Base-by-base conservation (phyloP, 53 echinoderm and acorn worm genomes). In the Antedon mediterranea region DNA sequence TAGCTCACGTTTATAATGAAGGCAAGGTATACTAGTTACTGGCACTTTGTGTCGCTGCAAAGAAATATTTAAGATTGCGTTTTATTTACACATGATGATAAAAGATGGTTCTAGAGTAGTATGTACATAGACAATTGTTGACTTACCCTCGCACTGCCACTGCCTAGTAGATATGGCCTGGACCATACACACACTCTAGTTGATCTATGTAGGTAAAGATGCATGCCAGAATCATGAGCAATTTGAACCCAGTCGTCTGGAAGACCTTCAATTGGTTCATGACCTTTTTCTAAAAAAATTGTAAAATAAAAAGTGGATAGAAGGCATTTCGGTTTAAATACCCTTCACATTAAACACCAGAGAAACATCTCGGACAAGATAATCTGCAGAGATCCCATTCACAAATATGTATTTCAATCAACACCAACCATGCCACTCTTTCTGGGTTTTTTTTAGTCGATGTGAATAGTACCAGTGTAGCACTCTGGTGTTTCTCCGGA, bases 121-220 rank as follows among this genome's bases (percentile, higher is more conserved):
- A n/a, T n/a, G n/a, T n/a, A n/a, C n/a, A n/a, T 41, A 41, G 13
- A 41, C 41, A 41, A 13, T 41, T 5, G 41, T 0, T 26, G 9
- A 81, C 97, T 82, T 86, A 95, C 97, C 86, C 92, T 82, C 32
- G 85, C 89, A 79, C 89, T 92, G 30, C 97, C 92, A 30, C 84
- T 82, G 0, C 97, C 97, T 23, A 95, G 84, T n/a, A 91, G 81
- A 75, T 95, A 95, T 14, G 97, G 97, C n/a, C 91, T 83, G 28
- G 97, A 89, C 97, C 97, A 95, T 0, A 91, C 87, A 34, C 86
- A 87, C 15, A 95, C 97, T 32, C 97, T 85, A 32, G 83, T 85
- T 0, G 86, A 82, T 14, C 91, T 81, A 78, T 95, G 97, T 29
- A 95, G 84, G 78, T 95, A 95, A 31, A 91, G 72, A 11, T 84